Evolutionary conservation across 2,113 vertebrate species (phyloP), one percentile per base, ranked within the genome.

Genomic region (Misgurnus anguillicaudatus): DNA sequence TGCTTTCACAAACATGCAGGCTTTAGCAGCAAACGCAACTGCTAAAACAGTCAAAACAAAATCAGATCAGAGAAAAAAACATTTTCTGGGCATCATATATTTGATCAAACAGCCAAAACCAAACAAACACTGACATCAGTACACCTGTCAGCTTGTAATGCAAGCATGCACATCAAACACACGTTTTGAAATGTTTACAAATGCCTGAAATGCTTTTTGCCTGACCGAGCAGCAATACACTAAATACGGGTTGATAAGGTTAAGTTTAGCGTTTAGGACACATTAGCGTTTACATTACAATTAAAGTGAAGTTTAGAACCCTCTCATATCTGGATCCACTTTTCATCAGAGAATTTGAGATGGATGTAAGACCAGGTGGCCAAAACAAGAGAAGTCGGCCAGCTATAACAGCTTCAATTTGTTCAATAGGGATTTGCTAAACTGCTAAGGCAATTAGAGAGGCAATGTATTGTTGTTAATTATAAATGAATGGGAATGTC

Each of bases 371-470:
- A 55, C 53, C 53, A 19, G 17, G 6, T 55, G 17, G 16, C 17
- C 53, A 55, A n/a, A 8, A 55, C 53, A 55, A 17, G 7, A 39
- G 41, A 47, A 67, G 41, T 67, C 66, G 17, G 47, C 10, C 14
- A 53, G 41, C 64, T 21, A 67, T 19, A 67, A n/a, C 17, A 19
- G 36, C 36, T 74, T 47, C 13, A 31, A 2, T 31, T n/a, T 45
- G 19, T 61, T 74, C 19, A 74, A 74, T 10, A 24, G 19, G 55
- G 11, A 45, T 24, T 19, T 31, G 13, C 19, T 60, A 9, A 57
- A 73, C 55, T 61, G 47, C 71, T 31, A 31, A 61, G 45, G 19
- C 39, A 79, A 72, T 79, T 63, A 79, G 24, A 62, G 9, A 68
- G 66, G 19, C 41, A 5, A 47, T 60, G 66, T 14, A 0, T 10